phyloP scores from a whole-genome alignment of 2,888 invertebrate genomes.

The Apantesis nais region DNA sequence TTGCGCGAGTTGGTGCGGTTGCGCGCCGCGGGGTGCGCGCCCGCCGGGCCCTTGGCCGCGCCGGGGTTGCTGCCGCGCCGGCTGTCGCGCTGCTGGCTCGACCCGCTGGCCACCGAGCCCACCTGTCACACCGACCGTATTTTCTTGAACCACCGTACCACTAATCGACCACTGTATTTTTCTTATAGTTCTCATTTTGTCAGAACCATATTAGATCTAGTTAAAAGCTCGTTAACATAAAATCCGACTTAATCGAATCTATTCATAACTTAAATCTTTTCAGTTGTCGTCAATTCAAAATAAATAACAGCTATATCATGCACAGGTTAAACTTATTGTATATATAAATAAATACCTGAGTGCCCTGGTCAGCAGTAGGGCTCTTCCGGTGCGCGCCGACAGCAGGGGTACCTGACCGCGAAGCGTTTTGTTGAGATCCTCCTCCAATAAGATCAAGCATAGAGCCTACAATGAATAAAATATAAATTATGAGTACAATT shows the following conservation, averaged over 20 bases:
- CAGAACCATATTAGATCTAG: not conserved
- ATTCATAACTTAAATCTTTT: not conserved
- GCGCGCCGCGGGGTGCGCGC: conserved; percentile 56
- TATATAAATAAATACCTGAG: conserved; percentile 84
- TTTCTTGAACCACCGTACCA: not conserved
- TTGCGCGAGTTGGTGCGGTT: conserved; percentile 66
- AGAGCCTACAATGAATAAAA: conserved; percentile 63
- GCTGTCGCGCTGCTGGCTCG: conserved; percentile 68
- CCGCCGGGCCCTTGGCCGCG: conserved; percentile 49
- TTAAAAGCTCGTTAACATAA: not conserved
- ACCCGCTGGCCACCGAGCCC: conserved; percentile 66
- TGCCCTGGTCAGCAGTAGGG: conserved; percentile 94
- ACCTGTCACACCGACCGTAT: conserved; percentile 49
- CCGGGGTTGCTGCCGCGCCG: conserved; percentile 69
- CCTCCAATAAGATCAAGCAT: conserved; percentile 91
- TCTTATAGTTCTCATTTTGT: not conserved
- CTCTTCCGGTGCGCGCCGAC: conserved; percentile 91
- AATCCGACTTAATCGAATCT: not conserved
- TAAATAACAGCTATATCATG: not conserved
- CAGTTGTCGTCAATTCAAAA: not conserved
- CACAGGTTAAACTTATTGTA: not conserved
- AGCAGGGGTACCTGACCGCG: conserved; percentile 93
- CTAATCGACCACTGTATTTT: not conserved
- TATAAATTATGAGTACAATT: not conserved
- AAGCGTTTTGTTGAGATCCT: conserved; percentile 83